Conservation (phyloP, 1,140 invertebrate species). For the Chionoecetes opilio region DNA sequence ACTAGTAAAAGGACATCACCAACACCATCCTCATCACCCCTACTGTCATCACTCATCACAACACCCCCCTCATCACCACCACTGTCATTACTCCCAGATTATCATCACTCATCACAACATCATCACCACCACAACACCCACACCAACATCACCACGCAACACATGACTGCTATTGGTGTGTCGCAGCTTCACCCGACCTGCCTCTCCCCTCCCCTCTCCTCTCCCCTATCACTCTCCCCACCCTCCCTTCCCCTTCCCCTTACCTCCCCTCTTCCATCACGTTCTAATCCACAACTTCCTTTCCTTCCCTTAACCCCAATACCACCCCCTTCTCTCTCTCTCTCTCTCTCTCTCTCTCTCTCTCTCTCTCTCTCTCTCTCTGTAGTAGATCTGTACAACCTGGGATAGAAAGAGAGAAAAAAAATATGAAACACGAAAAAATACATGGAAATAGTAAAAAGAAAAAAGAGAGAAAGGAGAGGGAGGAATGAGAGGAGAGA, state of each 20-base stretch:
- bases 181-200: not conserved
- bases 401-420: too few relatives aligned
- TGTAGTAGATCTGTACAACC: too few relatives aligned
- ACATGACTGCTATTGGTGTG: not conserved
- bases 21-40: not conserved
- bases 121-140: not conserved
- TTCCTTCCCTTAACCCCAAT: not conserved
- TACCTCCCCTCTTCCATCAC: not conserved
- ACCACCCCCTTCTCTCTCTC: not conserved
- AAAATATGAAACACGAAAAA: too few relatives aligned
- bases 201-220: not conserved
- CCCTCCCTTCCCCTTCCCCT: not conserved
- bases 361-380: not conserved
- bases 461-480: not conserved
- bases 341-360: slow-evolving; percentile 27
- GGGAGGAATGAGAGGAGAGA: not conserved
- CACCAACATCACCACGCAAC: not conserved
- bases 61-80: not conserved
- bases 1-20: not conserved
- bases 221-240: not conserved
- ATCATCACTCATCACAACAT: not conserved
- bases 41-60: not conserved
- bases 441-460: too few relatives aligned
- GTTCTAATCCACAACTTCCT: not conserved
- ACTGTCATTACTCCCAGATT: not conserved